Conservation (phyloP, 2,888 invertebrate genomes). For the Heliconius sara region DNA sequence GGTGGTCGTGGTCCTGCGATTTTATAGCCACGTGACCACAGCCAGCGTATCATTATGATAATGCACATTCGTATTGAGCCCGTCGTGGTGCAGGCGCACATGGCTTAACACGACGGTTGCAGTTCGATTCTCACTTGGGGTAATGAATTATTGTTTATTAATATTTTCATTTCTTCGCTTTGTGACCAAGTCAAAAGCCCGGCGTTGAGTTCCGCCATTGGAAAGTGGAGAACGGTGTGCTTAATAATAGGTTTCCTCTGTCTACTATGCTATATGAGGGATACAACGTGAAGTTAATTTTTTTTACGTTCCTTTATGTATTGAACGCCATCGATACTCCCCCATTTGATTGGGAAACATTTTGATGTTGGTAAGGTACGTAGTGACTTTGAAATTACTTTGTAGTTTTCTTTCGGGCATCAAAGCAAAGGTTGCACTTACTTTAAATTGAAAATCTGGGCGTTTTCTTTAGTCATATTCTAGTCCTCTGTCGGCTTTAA, state of each 20-base stretch:
- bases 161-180: too few species aligned
- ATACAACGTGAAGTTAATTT: too few species aligned
- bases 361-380: not conserved
- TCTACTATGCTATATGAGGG: too few species aligned
- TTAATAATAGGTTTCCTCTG: too few species aligned
- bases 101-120: too few species aligned
- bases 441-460: constrained; percentile 42
- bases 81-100: too few species aligned
- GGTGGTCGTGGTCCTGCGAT: constrained; percentile 33
- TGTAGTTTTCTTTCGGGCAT: constrained; percentile 39
- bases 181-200: too few species aligned
- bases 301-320: not conserved
- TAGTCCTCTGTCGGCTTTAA: constrained; percentile 39
- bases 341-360: constrained; percentile 18
- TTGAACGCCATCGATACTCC: not conserved
- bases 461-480: constrained; percentile 34
- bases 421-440: constrained; percentile 43
- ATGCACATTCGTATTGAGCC: constrained; percentile 7
- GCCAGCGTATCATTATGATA: constrained; percentile 27
- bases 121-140: too few species aligned
- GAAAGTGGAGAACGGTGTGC: not conserved
- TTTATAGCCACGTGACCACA: constrained; percentile 32
- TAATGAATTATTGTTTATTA: too few species aligned
- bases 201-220: too few species aligned
- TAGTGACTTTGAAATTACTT: constrained; percentile 38